Base-by-base conservation (phyloP, 2,113 vertebrate species). In the Proterorhinus semilunaris region DNA sequence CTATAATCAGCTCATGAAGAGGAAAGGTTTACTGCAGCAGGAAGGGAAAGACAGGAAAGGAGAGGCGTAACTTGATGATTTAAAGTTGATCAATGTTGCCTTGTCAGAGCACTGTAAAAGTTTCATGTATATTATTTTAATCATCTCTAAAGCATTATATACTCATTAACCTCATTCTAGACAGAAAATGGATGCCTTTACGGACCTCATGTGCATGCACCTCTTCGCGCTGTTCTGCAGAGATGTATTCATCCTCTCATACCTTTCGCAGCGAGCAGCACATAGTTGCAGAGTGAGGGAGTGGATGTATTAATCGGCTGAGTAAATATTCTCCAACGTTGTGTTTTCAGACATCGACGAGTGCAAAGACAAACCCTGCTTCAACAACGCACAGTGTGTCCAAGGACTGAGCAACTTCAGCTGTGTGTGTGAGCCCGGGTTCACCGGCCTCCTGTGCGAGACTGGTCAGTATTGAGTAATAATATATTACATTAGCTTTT, bases 271-370 rank as follows among this genome's bases (percentile, higher is more conserved):
- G 90, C 90, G 86, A 92, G 89, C 84, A 83, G 84, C 80, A 69
- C 90, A 92, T 91, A 91, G 80, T 90, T 92, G 84, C 76, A 87
- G 86, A 83, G 86, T 88, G 87, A 91, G 89, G 77, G 86, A 86
- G 83, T 81, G 86, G 90, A 90, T 91, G 86, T 91, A 90, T 90
- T 89, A 88, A 92, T 92, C 91, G 92, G 90, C 91, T 92, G 91
- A 92, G 87, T 90, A 91, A 92, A 91, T 90, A 92, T 87, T 85
- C 82, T 88, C 65, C 81, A 57, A 76, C 53, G 79, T 46, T 84
- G 58, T 79, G 45, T 64, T 82, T 83, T 62, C 87, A 94, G 93
- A 94, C 82, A 82, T 92, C 67, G 90, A 94, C 21, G 91, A 92
- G 81, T 93, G 91, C 86, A 88, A 76, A 72, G 86, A 84, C 71